Percentiles rank a stretch among this genome's conserved stretches.
Conservation (phyloP, 2,113 vertebrate species). For the Elgaria multicarinata region DNA sequence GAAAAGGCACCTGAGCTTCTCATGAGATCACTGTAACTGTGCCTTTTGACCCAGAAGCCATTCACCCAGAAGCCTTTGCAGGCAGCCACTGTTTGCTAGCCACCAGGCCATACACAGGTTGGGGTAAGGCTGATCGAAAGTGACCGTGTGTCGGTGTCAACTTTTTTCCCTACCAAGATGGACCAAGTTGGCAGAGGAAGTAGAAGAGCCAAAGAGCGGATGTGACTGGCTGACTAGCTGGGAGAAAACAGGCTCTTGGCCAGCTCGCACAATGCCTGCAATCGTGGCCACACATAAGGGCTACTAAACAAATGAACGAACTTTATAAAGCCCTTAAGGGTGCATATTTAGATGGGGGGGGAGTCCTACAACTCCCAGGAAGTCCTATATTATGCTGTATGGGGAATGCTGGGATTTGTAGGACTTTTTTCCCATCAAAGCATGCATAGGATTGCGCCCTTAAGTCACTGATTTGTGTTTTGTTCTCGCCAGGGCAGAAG, state of each 20-base stretch:
- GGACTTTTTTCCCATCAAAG: too few relatives aligned
- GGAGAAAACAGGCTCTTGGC: accelerated
- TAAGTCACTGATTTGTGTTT: background rate
- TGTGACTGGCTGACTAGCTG: background rate
- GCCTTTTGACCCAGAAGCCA: too few relatives aligned
- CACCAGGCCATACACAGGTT: too few relatives aligned
- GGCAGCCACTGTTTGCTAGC: too few relatives aligned
- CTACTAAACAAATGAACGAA: background rate
- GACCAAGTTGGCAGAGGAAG: background rate
- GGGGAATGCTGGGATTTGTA: too few relatives aligned
- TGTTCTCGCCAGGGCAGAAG: background rate
- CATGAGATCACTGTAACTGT: too few relatives aligned
- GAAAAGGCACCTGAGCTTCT: too few relatives aligned
- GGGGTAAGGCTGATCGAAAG: background rate
- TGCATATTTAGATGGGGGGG: too few relatives aligned
- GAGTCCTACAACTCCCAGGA: too few relatives aligned
- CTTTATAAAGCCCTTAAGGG: background rate
- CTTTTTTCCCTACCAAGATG: conserved; percentile 4
- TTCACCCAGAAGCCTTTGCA: too few relatives aligned
- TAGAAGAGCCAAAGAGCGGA: accelerated
- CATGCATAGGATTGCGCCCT: background rate
- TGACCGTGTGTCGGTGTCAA: background rate
- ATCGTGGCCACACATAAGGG: too few relatives aligned
- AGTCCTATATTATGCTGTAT: too few relatives aligned
- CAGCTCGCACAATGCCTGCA: background rate